Evolutionary conservation across 2,888 invertebrate genomes (phyloP).

Genomic region (Synanthedon myopaeformis): DNA sequence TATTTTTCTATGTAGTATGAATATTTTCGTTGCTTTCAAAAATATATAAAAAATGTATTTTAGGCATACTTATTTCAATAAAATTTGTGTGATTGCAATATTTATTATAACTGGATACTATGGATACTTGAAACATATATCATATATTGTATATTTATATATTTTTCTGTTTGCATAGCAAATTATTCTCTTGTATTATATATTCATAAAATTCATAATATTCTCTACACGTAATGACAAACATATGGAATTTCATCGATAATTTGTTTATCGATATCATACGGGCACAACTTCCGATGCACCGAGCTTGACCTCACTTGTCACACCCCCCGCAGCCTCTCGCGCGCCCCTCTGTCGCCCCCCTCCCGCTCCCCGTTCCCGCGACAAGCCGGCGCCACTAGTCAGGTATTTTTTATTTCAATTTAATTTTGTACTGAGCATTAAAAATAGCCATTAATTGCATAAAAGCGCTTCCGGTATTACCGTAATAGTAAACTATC

Average conservation of each 20-base stretch:
- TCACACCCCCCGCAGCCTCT: slow-evolving; percentile 5
- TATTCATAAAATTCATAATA: too few relatives aligned
- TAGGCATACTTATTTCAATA: too few relatives aligned
- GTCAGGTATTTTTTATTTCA: slow-evolving; percentile 22
- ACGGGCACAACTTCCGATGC: slow-evolving; percentile 27
- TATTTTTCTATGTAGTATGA: too few relatives aligned
- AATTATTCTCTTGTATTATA: too few relatives aligned
- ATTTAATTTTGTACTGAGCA: slow-evolving; percentile 6
- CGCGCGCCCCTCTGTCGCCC: slow-evolving; percentile 9
- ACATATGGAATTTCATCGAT: neutral
- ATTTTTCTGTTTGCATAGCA: too few relatives aligned
- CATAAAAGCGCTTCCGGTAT: slow-evolving; percentile 7
- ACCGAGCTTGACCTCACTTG: slow-evolving; percentile 47
- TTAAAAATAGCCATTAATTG: slow-evolving; percentile 7
- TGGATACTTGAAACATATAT: too few relatives aligned
- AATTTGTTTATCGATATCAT: slow-evolving; percentile 7
- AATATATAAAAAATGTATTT: too few relatives aligned
- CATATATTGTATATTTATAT: too few relatives aligned
- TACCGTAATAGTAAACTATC: neutral
- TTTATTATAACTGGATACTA: too few relatives aligned
- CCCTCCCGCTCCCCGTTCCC: slow-evolving; percentile 19
- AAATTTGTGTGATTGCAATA: too few relatives aligned
- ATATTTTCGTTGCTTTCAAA: too few relatives aligned
- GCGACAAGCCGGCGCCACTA: slow-evolving; percentile 53
- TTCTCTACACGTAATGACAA: too few relatives aligned